Conservation (phyloP, 2,113 vertebrate species). For the Zosterops pallidus region DNA sequence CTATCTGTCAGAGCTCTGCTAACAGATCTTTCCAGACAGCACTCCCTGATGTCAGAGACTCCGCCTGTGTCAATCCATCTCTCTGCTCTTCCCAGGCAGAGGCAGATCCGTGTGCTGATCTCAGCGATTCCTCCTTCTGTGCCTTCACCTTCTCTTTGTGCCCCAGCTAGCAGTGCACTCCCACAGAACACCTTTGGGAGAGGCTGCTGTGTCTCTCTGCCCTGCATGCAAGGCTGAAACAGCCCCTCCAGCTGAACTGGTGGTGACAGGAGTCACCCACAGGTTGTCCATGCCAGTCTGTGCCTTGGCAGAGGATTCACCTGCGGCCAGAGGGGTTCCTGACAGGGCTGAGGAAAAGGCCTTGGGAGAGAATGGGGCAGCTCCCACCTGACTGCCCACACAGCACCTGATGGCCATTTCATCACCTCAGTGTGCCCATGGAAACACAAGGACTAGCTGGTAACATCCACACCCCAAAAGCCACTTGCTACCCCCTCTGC, state of each 20-base stretch:
- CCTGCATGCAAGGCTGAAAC: background rate
- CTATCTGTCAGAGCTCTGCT: background rate
- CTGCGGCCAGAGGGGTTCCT: background rate
- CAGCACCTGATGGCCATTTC: background rate
- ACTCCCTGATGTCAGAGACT: background rate
- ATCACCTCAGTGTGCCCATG: background rate
- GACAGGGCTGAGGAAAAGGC: rapidly evolving
- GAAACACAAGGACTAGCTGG: background rate
- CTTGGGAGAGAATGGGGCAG: background rate
- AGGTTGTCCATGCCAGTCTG: too few relatives aligned
- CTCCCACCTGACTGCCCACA: background rate
- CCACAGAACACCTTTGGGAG: background rate
- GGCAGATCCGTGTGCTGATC: rapidly evolving
- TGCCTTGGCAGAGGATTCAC: background rate
- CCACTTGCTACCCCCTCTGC: background rate
- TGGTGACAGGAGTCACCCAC: background rate
- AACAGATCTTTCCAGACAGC: background rate
- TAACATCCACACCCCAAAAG: background rate
- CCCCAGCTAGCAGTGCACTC: background rate
- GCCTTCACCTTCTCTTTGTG: background rate
- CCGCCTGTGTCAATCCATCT: background rate
- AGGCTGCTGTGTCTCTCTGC: background rate
- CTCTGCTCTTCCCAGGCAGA: background rate
- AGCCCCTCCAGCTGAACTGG: background rate
- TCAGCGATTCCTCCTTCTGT: background rate